Evolutionary conservation across 2,797 vertebrate genomes (phyloP).

Genomic region (Prionace glauca): DNA sequence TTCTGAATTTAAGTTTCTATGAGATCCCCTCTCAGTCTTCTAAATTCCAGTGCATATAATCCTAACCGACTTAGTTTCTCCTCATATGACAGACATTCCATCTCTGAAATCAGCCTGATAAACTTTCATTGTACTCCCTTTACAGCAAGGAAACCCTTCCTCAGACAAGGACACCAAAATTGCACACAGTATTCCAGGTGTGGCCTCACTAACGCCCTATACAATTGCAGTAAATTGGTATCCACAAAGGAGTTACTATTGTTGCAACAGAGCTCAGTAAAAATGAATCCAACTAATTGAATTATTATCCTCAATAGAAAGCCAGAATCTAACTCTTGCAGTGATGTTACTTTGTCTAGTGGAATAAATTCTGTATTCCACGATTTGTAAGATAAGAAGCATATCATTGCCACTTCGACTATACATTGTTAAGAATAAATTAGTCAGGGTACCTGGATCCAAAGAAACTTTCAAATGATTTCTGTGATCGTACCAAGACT

Average conservation of each 20-base stretch:
- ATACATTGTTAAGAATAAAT: not conserved
- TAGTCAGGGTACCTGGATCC: slow-evolving; percentile 63
- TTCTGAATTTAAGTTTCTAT: too few relatives aligned
- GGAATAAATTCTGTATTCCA: not conserved
- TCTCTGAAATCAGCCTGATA: too few relatives aligned
- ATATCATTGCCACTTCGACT: not conserved
- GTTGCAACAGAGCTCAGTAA: not conserved
- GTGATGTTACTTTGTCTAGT: not conserved
- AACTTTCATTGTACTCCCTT: too few relatives aligned
- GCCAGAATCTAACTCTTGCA: not conserved
- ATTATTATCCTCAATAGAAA: not conserved
- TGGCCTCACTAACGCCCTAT: too few relatives aligned
- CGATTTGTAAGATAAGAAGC: not conserved
- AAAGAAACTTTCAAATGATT: slow-evolving; percentile 70
- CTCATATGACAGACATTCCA: too few relatives aligned
- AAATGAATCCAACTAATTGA: not conserved
- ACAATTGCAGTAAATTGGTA: not conserved
- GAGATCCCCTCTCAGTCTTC: too few relatives aligned
- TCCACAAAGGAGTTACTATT: not conserved
- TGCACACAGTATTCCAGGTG: too few relatives aligned
- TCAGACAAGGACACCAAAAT: too few relatives aligned
- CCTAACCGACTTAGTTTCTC: too few relatives aligned
- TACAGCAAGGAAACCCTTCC: too few relatives aligned
- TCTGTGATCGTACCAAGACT: slow-evolving; percentile 61
- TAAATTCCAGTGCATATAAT: too few relatives aligned